Evolutionary conservation across 2,888 invertebrate species (phyloP).

Genomic region (Euzetes globulus): DNA sequence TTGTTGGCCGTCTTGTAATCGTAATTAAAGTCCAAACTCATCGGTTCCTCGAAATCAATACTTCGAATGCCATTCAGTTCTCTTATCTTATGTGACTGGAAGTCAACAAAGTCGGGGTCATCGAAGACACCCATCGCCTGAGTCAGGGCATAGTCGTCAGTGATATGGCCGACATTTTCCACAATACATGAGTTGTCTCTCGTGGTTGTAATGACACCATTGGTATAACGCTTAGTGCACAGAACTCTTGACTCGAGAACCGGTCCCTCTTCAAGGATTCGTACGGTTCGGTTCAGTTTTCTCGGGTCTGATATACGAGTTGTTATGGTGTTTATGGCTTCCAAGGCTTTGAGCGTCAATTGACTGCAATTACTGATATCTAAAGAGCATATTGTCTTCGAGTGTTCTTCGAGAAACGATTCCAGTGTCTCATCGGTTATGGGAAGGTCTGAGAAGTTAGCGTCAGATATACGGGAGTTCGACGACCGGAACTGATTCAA

Average conservation of each 20-base stretch:
- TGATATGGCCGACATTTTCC: constrained; percentile 4
- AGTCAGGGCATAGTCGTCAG: constrained; percentile 19
- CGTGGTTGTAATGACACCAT: constrained; percentile 26
- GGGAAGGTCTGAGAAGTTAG: constrained; percentile 26
- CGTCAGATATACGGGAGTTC: constrained; percentile 18
- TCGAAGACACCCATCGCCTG: constrained; percentile 32
- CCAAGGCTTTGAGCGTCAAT: constrained; percentile 58
- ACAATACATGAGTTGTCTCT: neutral
- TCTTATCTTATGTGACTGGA: neutral
- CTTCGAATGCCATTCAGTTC: constrained; percentile 2
- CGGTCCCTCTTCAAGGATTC: neutral
- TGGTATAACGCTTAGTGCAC: constrained; percentile 20
- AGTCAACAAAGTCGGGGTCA: constrained; percentile 19
- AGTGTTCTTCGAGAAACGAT: constrained; percentile 29
- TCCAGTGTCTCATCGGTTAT: constrained; percentile 30
- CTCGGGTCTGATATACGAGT: neutral
- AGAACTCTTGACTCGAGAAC: neutral
- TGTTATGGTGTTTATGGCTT: constrained; percentile 56
- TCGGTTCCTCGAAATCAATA: neutral
- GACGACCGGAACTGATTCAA: constrained; percentile 25
- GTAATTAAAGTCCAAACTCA: neutral
- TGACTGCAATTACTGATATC: constrained; percentile 66
- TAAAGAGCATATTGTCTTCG: constrained; percentile 47
- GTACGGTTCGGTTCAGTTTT: neutral
- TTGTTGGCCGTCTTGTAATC: neutral